A percentile compares a stretch with the other conserved stretches of the same genome.
These are phyloP conservation scores for Andrena haemorrhoa DNA, from an alignment of 2,888 invertebrate species.

Conservation along the genomic window DNA sequence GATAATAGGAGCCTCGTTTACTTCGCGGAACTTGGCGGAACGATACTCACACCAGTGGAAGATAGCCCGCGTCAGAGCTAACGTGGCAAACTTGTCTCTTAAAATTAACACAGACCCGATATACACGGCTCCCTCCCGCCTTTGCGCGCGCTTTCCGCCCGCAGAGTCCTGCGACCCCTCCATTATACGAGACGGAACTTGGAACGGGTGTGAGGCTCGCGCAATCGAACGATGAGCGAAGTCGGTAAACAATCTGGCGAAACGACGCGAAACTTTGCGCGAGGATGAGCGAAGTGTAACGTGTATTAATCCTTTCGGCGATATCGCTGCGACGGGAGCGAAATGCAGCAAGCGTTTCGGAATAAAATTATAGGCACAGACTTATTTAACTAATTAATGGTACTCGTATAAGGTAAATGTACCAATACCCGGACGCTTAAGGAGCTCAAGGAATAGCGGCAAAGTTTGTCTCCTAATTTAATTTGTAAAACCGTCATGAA, in stretches of 20 bases:
- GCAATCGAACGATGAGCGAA: constrained; percentile 7
- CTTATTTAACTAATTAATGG: not conserved
- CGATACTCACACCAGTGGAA: constrained; percentile 43
- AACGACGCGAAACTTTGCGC: not conserved
- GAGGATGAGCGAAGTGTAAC: not conserved
- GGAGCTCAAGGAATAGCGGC: too few relatives aligned
- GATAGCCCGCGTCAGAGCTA: constrained; percentile 42
- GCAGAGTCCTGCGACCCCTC: not conserved
- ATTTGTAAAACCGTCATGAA: too few relatives aligned
- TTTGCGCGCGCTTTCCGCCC: constrained; percentile 3
- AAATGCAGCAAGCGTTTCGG: not conserved
- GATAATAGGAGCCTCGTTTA: constrained; percentile 63
- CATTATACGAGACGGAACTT: not conserved
- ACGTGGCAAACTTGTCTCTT: constrained; percentile 52
- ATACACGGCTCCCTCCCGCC: not conserved
- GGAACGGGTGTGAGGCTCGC: not conserved
- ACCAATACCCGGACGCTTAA: too few relatives aligned
- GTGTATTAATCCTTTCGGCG: not conserved
- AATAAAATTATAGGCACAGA: not conserved
- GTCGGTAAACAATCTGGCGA: constrained; percentile 20
- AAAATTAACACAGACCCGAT: constrained; percentile 47
- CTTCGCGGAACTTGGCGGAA: constrained; percentile 47
- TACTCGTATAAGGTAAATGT: too few relatives aligned
- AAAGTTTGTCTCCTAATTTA: too few relatives aligned
- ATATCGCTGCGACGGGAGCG: not conserved